A percentile compares a stretch with the other conserved stretches of the same genome.
These are phyloP conservation scores for Paraplagusia blochii DNA, from an alignment of 2,113 vertebrate species.

Conservation along the genomic window DNA sequence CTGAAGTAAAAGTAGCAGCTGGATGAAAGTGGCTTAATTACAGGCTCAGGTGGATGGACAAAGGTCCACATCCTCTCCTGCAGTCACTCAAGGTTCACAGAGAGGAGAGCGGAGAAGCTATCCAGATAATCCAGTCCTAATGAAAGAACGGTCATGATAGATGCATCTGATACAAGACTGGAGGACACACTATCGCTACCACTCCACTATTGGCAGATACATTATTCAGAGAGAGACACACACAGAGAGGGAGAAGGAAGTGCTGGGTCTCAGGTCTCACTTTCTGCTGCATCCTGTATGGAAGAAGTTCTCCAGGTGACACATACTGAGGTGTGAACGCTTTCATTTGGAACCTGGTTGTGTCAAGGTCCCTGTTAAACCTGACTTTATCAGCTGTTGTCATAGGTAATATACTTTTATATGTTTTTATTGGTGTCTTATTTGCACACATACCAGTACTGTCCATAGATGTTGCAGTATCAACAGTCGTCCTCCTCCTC, in stretches of 20 bases:
- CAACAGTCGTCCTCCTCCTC: too few species aligned
- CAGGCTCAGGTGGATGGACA: constrained; percentile 11
- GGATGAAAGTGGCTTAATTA: constrained; percentile 18
- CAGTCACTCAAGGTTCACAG: constrained; percentile 16
- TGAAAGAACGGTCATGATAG: constrained; percentile 78
- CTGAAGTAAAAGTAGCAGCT: not conserved
- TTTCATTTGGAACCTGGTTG: too few species aligned
- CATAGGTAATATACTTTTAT: too few species aligned
- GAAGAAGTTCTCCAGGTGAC: constrained; percentile 17
- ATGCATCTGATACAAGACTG: constrained; percentile 75
- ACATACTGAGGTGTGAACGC: too few species aligned
- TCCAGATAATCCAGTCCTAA: constrained; percentile 56
- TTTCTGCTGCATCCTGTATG: constrained; percentile 65
- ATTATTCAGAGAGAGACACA: constrained; percentile 82
- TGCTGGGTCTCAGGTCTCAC: constrained; percentile 60
- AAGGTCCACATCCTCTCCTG: constrained; percentile 7
- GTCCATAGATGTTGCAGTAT: too few species aligned
- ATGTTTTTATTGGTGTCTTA: too few species aligned
- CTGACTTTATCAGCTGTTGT: too few species aligned
- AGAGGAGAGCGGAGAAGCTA: constrained; percentile 22
- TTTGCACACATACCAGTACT: too few species aligned
- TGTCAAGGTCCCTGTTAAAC: too few species aligned
- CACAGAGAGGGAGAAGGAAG: constrained; percentile 18
- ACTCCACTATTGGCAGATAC: constrained; percentile 72
- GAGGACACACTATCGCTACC: constrained; percentile 82